Base-by-base conservation (phyloP, 2,113 vertebrate genomes). In the Trochalopteron elliotii region DNA sequence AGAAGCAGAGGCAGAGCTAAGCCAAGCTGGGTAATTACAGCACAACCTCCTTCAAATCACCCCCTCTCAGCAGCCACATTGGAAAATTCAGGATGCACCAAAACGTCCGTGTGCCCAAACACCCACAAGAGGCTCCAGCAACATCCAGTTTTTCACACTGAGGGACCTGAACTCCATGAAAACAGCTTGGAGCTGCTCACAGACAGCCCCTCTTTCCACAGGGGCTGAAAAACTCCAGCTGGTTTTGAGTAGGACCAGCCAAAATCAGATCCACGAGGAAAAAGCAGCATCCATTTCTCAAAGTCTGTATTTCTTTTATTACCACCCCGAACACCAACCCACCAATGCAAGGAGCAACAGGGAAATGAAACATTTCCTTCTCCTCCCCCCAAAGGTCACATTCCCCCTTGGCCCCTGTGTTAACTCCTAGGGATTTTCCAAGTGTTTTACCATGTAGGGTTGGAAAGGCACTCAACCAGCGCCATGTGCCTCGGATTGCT, bases 21-120 rank as follows among this genome's bases (percentile, higher is more conserved):
- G 42, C 63, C 83, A 80, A 77, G 30, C 15, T 2, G 2, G 39
- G 39, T 20, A 22, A 77, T 78, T 52, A 55, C 24, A 70, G 22
- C 64, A 42, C 55, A 93, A 24, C 14, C 20, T 74, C 55, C 79
- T 81, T 50, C 72, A 35, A 69, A 59, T 13, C 80, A 74, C 40
- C 61, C 49, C 57, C 21, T 40, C 49, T 12, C 68, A 74, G 90
- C 49, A 70, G 33, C 60, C 68, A 17, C 53, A 35, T 2, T 3
- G 1, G 27, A 28, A 27, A 30, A 90, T 7, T 9, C 22, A 10
- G 44, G 78, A 89, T n/a, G 20, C 30, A 72, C 63, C 55, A 39
- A 59, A 78, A 40, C 0, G 0, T 57, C 39, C 23, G 3, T 0
- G 1, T 40, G 78, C 45, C 19, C 9, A 22, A 20, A 30, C 23